These are phyloP conservation scores for Theocolax elegans DNA, from an alignment of 1,140 invertebrate genomes.

Conservation along the genomic window DNA sequence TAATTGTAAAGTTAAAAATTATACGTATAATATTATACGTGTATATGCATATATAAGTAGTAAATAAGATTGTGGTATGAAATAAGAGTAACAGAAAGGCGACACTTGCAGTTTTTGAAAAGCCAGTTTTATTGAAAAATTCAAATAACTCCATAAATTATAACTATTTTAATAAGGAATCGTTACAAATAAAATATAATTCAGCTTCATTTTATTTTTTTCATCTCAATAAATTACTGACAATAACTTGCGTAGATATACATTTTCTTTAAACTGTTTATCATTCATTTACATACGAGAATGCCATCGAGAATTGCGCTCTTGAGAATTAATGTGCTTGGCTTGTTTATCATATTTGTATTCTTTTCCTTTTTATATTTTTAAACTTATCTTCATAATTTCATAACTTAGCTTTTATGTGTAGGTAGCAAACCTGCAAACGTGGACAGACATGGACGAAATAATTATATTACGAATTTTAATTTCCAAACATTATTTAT, in stretches of 20 bases:
- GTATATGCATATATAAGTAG: too few species aligned
- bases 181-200: conserved; percentile 37
- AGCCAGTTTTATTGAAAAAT: conserved; percentile 43
- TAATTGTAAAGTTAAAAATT: too few species aligned
- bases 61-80: not conserved
- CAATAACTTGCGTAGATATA: conserved; percentile 40
- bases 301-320: conserved; percentile 15
- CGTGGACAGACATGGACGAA: conserved; percentile 14
- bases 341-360: not conserved
- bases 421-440: conserved; percentile 30
- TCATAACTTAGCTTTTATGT: conserved; percentile 24
- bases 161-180: conserved; percentile 37
- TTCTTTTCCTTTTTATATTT: conserved; percentile 6
- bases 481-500: too few species aligned
- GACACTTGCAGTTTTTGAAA: conserved; percentile 37
- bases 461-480: not conserved
- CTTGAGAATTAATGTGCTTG: conserved; percentile 3
- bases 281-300: conserved; percentile 35
- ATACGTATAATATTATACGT: too few species aligned
- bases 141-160: conserved; percentile 42
- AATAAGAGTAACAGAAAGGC: not conserved
- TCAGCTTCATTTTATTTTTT: conserved; percentile 19
- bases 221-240: conserved; percentile 36
- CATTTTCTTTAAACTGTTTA: conserved; percentile 32
- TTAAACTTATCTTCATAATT: conserved; percentile 25